phyloP scores from a whole-genome alignment of 2,888 invertebrate species.

The Peribatodes rhomboidaria region DNA sequence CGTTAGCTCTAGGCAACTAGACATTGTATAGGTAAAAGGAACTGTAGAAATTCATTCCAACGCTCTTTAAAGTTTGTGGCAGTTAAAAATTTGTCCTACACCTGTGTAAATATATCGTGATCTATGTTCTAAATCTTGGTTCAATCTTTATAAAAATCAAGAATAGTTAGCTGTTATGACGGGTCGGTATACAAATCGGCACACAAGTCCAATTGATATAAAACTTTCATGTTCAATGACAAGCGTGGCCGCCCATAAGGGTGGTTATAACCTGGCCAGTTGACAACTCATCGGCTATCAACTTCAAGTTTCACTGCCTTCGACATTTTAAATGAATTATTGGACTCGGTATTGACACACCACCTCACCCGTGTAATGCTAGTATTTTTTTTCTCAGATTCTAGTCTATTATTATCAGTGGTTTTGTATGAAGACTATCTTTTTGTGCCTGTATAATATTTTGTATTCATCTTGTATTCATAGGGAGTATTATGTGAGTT shows the following conservation, averaged over 20 bases:
- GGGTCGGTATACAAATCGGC: conserved; percentile 10
- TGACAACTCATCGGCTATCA: conserved; percentile 1
- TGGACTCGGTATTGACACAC: neutral
- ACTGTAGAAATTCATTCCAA: no score
- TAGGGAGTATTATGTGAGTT: no score
- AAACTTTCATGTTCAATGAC: conserved; percentile 13
- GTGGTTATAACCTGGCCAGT: conserved; percentile 1
- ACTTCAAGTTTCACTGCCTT: neutral
- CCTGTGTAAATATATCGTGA: no score
- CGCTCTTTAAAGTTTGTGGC: no score
- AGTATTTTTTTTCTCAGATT: no score
- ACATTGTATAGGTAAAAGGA: no score
- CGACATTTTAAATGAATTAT: neutral
- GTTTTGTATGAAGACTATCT: no score
- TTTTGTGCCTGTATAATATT: no score
- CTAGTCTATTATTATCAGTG: no score
- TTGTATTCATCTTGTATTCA: no score
- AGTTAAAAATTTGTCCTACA: no score
- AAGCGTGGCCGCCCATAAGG: neutral
- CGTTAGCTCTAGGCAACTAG: neutral
- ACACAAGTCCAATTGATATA: conserved; percentile 3
- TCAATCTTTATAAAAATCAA: neutral
- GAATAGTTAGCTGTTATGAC: neutral
- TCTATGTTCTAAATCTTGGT: neutral
- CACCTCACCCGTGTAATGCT: no score